Percentiles rank a stretch among this genome's conserved stretches.
phyloP scores from a whole-genome alignment of 2,888 invertebrate species.

The Sminthurinus aureus region DNA sequence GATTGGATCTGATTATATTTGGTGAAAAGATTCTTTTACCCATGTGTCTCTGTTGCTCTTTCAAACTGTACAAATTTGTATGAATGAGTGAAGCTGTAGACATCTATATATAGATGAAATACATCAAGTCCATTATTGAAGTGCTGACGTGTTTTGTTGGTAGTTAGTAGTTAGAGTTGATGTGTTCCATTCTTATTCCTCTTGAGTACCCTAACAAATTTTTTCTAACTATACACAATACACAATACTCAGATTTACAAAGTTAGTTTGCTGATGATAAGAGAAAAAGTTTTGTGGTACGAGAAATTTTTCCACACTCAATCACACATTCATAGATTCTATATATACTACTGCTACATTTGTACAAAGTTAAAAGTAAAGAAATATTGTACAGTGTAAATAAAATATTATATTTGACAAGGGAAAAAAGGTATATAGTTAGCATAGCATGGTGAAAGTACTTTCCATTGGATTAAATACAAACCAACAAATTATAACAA shows the following conservation, averaged over 20 bases:
- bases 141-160: background rate
- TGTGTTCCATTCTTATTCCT: background rate
- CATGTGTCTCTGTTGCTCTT: conserved; percentile 10
- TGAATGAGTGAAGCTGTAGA: conserved; percentile 9
- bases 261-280: too few relatives aligned
- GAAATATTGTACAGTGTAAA: too few relatives aligned
- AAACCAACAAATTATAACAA: too few relatives aligned
- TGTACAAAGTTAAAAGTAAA: too few relatives aligned
- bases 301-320: too few relatives aligned
- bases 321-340: too few relatives aligned
- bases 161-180: background rate
- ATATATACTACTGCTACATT: too few relatives aligned
- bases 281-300: too few relatives aligned
- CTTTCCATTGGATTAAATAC: too few relatives aligned
- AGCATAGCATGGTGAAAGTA: too few relatives aligned
- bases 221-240: background rate
- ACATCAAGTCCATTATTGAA: background rate
- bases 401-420: too few relatives aligned
- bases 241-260: background rate
- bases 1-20: conserved; percentile 10
- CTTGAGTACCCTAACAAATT: background rate
- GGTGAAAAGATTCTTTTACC: conserved; percentile 2
- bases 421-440: too few relatives aligned
- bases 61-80: conserved; percentile 2
- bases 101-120: background rate